phyloP scores from a whole-genome alignment of 2,113 vertebrate species.

The Menidia beryllina region DNA sequence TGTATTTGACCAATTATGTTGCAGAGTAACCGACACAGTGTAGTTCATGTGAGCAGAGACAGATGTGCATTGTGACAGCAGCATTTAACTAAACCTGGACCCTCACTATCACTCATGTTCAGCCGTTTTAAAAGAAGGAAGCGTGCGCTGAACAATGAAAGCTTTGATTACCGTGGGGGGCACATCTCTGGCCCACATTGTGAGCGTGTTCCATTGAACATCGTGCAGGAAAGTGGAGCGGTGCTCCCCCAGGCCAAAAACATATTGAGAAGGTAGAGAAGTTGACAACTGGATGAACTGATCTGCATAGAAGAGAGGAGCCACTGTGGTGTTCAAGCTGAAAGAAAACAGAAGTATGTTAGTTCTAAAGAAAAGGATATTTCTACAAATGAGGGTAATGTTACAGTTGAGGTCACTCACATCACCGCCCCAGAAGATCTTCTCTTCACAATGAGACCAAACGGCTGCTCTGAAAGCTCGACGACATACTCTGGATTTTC shows the following conservation, averaged over 20 bases:
- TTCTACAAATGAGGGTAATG: not conserved
- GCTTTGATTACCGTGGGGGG: conserved; percentile 81
- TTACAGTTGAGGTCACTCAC: conserved; percentile 66
- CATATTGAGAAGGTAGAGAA: conserved; percentile 76
- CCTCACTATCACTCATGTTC: not conserved
- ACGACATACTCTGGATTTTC: conserved; percentile 79
- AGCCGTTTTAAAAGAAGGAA: too few relatives aligned
- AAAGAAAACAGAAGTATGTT: not conserved
- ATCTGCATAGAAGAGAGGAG: conserved; percentile 88
- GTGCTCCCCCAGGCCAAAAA: conserved; percentile 90
- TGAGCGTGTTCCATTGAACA: conserved; percentile 88
- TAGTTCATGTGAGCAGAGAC: too few relatives aligned
- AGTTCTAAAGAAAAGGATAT: not conserved
- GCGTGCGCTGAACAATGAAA: not conserved
- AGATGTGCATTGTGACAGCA: too few relatives aligned
- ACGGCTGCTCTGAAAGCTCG: conserved; percentile 82
- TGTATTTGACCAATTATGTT: too few relatives aligned
- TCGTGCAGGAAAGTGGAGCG: conserved; percentile 84
- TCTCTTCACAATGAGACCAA: conserved; percentile 82
- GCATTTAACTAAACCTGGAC: not conserved
- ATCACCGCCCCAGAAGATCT: conserved; percentile 74
- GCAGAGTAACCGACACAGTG: too few relatives aligned
- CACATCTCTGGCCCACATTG: conserved; percentile 90
- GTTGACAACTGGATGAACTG: conserved; percentile 91
- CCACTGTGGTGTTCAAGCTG: conserved; percentile 87